Percentiles rank a stretch among this genome's conserved stretches.
phyloP scores from a whole-genome alignment of 2,888 invertebrate species.

The Protophormia terraenovae region DNA sequence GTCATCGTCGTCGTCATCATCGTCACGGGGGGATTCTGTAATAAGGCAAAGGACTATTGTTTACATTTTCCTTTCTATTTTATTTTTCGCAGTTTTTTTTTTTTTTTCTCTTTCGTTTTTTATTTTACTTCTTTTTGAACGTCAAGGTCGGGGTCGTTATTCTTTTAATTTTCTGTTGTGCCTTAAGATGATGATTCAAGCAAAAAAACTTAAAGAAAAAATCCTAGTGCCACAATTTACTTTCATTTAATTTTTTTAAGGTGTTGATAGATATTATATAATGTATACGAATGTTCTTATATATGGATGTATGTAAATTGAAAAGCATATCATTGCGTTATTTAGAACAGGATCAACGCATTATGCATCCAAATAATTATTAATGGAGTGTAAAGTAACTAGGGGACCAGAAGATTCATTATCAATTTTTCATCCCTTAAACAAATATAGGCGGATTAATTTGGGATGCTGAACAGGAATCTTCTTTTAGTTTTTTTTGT shows the following conservation, averaged over 20 bases:
- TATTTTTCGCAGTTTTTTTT: constrained; percentile 55
- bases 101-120: no score
- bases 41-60: constrained; percentile 65
- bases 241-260: constrained; percentile 12
- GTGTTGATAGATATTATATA: no score
- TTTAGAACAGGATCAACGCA: no score
- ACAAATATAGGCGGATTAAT: no score
- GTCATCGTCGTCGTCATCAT: constrained; percentile 35
- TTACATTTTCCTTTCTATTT: constrained; percentile 51
- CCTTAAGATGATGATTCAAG: constrained; percentile 35
- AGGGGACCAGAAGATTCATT: no score
- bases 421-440: no score
- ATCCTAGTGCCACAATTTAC: constrained; percentile 69
- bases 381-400: no score
- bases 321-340: no score
- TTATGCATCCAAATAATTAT: no score
- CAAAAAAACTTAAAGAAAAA: constrained; percentile 49
- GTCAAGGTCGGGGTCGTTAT: constrained; percentile 77
- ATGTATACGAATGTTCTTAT: no score
- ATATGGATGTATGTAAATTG: background rate
- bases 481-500: no score
- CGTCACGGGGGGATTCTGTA: constrained; percentile 61
- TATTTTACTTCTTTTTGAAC: constrained; percentile 40
- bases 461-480: no score
- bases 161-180: constrained; percentile 74